Base-by-base conservation (phyloP, 1,140 invertebrate genomes). In the Coenobita brevimanus region DNA sequence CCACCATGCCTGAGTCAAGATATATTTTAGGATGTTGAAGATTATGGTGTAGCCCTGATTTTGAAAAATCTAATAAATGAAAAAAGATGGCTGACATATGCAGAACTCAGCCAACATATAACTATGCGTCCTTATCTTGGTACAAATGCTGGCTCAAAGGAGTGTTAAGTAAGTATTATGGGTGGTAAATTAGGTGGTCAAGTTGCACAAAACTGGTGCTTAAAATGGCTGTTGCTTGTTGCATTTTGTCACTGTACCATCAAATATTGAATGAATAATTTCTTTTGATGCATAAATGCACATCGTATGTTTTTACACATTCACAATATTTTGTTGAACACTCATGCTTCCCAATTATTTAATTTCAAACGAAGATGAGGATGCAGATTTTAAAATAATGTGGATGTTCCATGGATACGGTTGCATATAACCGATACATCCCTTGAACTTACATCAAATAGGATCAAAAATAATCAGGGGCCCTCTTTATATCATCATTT, bases 161-260 rank as follows among this genome's bases (percentile, higher is more conserved):
- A 6, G 6, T 50, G 46, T 71, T 21, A 78, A 46, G 46, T 78
- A 54, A 41, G n/a, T 41, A 21, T 78, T 15, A 78, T 30, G 10
- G 46, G 75, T 46, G 43, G 30, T 43, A 78, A 46, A 78, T 78
- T 71, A 38, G 30, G 30, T 43, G 38, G 75, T 21, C 75, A 78
- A 78, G 75, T 41, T 78, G 43, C 75, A 78, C 75, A 78, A 41
- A 78, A 78, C 36, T 78, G 75, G 75, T 78, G 75, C 46, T 78
- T 78, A 15, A 78, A 43, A 78, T 21, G 38, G 15, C 71, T 41
- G 13, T 75, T 75, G 38, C 71, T 24, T 36, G 71, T 75, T 38
- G 36, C 24, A 33, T 75, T 13, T 41, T 10, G 71, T 33, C 10
- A 33, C 36, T 75, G 33, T 75, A 33, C 38, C 71, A 33, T 75